Percentiles rank a stretch among this genome's conserved stretches.
phyloP scores from a whole-genome alignment of 2,888 invertebrate species.

The Heteropelma amictum region DNA sequence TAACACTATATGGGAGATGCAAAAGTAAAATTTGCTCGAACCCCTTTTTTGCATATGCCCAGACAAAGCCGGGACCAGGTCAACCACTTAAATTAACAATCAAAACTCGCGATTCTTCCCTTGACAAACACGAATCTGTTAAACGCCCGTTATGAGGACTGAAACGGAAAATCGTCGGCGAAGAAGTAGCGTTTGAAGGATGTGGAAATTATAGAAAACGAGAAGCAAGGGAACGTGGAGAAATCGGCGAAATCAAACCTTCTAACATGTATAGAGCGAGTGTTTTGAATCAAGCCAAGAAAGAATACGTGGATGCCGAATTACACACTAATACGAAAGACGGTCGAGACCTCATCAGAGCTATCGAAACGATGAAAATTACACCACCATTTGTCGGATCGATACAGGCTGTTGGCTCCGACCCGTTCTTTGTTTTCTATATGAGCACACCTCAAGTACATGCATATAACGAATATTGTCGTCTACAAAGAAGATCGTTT shows the following conservation, averaged over 20 bases:
- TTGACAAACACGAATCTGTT: constrained; percentile 31
- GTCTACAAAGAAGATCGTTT: not conserved
- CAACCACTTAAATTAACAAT: not conserved
- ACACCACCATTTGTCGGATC: constrained; percentile 80
- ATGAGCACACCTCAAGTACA: constrained; percentile 14
- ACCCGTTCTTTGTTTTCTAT: constrained; percentile 71
- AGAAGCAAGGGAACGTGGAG: constrained; percentile 9
- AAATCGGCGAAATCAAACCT: not conserved
- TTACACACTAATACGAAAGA: not conserved
- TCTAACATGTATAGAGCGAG: not conserved
- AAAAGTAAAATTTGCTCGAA: constrained; percentile 41
- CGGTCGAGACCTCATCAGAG: not conserved
- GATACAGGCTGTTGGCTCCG: constrained; percentile 78
- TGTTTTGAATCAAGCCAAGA: constrained; percentile 23
- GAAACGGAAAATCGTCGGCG: constrained; percentile 10
- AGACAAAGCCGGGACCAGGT: not conserved
- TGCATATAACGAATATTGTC: constrained; percentile 25
- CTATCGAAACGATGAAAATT: not conserved
- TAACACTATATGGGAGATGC: constrained; percentile 36
- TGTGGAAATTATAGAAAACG: constrained; percentile 31
- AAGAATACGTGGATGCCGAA: not conserved
- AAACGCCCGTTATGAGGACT: constrained; percentile 37
- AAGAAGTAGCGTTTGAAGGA: constrained; percentile 30
- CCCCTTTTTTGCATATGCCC: not conserved
- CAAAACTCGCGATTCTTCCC: constrained; percentile 21